Evolutionary conservation across 2,888 invertebrate genomes (phyloP).

Genomic region (Clunio marinus): DNA sequence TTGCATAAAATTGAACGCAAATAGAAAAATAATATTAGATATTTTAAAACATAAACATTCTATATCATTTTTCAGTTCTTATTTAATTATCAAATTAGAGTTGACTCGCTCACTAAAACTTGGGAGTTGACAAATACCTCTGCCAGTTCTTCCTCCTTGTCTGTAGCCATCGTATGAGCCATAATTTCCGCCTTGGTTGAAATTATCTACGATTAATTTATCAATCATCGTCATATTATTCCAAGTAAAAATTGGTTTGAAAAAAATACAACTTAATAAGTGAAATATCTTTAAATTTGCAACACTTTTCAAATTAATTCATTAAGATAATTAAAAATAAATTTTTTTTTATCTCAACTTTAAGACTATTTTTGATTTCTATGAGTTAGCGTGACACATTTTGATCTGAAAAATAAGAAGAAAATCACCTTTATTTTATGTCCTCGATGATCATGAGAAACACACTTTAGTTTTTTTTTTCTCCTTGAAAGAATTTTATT

Average conservation of each 20-base stretch:
- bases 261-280: neutral
- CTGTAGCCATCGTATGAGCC: conserved; percentile 83
- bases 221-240: neutral
- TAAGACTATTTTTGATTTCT: neutral
- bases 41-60: no score
- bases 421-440: neutral
- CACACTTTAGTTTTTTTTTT: conserved; percentile 34
- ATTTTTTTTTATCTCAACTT: neutral
- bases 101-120: conserved; percentile 12
- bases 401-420: conserved; percentile 30
- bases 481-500: conserved; percentile 30
- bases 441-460: conserved; percentile 37
- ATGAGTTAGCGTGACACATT: conserved; percentile 39
- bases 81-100: no score
- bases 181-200: conserved; percentile 79
- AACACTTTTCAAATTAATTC: neutral
- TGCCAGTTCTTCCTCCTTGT: conserved; percentile 75
- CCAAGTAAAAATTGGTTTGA: neutral
- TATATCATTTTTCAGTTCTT: no score
- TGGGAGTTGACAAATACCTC: conserved; percentile 62
- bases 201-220: conserved; percentile 29
- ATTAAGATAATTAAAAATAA: neutral
- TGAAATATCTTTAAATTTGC: neutral
- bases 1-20: no score
- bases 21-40: no score